Conservation (phyloP, 2,888 invertebrate species). For the Drosophila paracracens region DNA sequence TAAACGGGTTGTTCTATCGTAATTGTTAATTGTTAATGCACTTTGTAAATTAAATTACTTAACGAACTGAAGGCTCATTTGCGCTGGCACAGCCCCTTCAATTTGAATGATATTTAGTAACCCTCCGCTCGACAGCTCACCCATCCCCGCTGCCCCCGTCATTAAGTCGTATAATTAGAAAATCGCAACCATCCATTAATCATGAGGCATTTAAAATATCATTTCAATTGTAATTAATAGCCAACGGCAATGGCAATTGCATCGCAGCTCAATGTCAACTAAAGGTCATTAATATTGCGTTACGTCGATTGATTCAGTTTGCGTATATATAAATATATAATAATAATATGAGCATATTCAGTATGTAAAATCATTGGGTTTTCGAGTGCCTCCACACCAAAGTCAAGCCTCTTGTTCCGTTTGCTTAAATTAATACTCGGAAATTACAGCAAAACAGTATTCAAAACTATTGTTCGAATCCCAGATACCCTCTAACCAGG, state of each 20-base stretch:
- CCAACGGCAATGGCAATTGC: slow-evolving; percentile 57
- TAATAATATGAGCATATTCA: background rate
- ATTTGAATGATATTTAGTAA: slow-evolving; percentile 35
- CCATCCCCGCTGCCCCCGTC: background rate
- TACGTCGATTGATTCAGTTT: slow-evolving; percentile 18
- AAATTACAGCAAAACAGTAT: slow-evolving; percentile 3
- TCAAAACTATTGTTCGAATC: background rate
- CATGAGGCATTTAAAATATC: slow-evolving; percentile 75
- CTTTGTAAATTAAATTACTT: slow-evolving; percentile 59
- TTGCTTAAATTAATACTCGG: slow-evolving; percentile 47
- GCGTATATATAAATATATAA: slow-evolving; percentile 1
- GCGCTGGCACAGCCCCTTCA: slow-evolving; percentile 13
- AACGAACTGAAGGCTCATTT: slow-evolving; percentile 47
- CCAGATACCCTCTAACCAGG: slow-evolving; percentile 3
- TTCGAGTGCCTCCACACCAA: slow-evolving; percentile 21
- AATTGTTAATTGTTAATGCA: slow-evolving; percentile 49
- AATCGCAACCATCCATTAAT: slow-evolving; percentile 72
- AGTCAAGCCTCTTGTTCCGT: slow-evolving; percentile 64
- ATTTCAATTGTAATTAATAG: slow-evolving; percentile 76
- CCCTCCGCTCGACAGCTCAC: slow-evolving; percentile 16
- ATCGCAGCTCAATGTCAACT: slow-evolving; percentile 65
- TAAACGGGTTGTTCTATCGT: slow-evolving; percentile 12
- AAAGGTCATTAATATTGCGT: slow-evolving; percentile 70
- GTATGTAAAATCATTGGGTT: slow-evolving; percentile 29
- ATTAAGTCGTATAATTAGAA: slow-evolving; percentile 64